Base-by-base conservation (phyloP, 2,888 invertebrate species). In the Serrognathus titanus region DNA sequence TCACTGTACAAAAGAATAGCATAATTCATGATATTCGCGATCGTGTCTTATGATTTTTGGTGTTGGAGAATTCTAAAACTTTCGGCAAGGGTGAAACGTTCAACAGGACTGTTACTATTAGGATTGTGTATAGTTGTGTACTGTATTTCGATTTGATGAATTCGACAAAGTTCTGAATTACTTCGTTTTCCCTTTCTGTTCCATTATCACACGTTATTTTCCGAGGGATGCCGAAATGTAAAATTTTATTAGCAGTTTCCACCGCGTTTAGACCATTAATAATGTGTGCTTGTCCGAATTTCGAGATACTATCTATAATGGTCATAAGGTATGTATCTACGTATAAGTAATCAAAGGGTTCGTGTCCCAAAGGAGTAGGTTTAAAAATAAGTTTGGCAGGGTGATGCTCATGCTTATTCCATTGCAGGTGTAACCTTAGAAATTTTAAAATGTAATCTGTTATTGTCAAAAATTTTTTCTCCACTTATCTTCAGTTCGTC, bases 221-320 rank as follows among this genome's bases (percentile, higher is more conserved):
- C 37, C 41, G 43, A 2, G 61, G 64, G 10, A 64, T 53, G 16
- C 60, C 53, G 20, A 55, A 58, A 46, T 51, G 52, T 35, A 66
- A 50, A n/a, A 66, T 13, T 12, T 55, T 63, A 38, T 60, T 60
- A 3, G 49, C 51, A 8, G 47, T 58, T 57, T 65, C 61, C 7
- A 61, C 46, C 10, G 59, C 49, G 36, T 50, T 55, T 46, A 49
- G 13, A 1, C 46, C 52, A 12, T 13, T 49, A 24, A 64, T 37
- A 6, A 51, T 45, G 12, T 62, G 61, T 2, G 63, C 62, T 53
- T 62, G 56, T 20, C 54, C 57, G 38, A 61, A 59, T 61, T 63
- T 65, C n/a, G 65, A 63, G 40, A 64, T 62, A 20, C 57, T 51
- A 46, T 66, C 65, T 24, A 62, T 54, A 8, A 65, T 61, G 1